Evolutionary conservation across 1,140 invertebrate species (phyloP), one percentile per base, ranked within the genome.

Genomic region (Vollenhovia emeryi): DNA sequence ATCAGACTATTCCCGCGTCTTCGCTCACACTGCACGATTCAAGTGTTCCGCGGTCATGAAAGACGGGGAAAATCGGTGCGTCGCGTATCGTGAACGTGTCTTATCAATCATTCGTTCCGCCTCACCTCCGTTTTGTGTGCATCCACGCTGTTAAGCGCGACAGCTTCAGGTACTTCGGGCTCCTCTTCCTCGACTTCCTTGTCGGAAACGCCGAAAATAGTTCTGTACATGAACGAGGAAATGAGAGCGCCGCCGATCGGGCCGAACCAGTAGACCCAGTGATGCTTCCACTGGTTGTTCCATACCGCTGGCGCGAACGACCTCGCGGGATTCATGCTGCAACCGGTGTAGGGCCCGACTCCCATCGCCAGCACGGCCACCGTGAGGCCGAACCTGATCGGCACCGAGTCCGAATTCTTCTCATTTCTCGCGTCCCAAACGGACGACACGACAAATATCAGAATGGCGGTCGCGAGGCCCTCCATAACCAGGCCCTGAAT

Each of bases 251-350:
- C 95, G 11, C 94, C 85, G 0, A 95, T 78, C 0, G 95, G 96
- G 1, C 95, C 95, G 4, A 95, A 91, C 95, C 95, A 96, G 71
- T 91, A 95, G 30, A 95, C 74, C 98, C 98, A 98, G 68, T 98
- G 97, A 76, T 95, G 83, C 0, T 91, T 83, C 96, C 97, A 98
- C 40, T 96, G 94, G 18, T 95, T 96, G 75, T 96, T 96, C 93
- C 98, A 97, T 1, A 98, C 87, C 0, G 97, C 97, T 0, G 98
- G 98, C 0, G 95, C 98, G 50, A 98, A 96, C 48, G 97, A 97
- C 87, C 97, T 96, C 1, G 96, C 98, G 0, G 98, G 97, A 92
- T 98, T 98, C 97, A 98, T 97, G 90, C 97, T 97, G 60, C 96
- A 96, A 1, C 97, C 97, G 6, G 97, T 97, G 86, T 96, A 97